Conservation (phyloP, 2,888 invertebrate species). For the Netelia inedita region DNA sequence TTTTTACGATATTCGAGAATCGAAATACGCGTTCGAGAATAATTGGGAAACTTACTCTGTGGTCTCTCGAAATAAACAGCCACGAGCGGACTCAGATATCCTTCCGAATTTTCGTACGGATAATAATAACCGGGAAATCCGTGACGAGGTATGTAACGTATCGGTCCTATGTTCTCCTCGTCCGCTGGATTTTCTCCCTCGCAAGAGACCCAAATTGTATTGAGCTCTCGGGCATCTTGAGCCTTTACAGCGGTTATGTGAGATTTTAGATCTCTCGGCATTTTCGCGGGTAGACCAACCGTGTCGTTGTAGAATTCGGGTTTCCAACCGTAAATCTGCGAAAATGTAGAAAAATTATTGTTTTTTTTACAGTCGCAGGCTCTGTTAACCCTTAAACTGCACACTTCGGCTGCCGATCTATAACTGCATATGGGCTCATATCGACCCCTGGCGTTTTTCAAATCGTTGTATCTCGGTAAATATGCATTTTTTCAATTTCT, state of each 20-base stretch:
- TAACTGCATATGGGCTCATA: no score
- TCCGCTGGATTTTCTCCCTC: slow-evolving; percentile 98
- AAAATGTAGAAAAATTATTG: slow-evolving; percentile 29
- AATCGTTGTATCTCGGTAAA: no score
- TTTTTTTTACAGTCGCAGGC: not conserved
- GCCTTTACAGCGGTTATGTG: slow-evolving; percentile 88
- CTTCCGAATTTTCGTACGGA: slow-evolving; percentile 94
- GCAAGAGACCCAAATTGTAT: slow-evolving; percentile 97
- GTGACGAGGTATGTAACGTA: slow-evolving; percentile 92
- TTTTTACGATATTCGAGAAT: not conserved
- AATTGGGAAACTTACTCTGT: slow-evolving; percentile 88
- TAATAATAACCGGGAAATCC: slow-evolving; percentile 96
- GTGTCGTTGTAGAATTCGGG: slow-evolving; percentile 93
- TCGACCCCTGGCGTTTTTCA: no score
- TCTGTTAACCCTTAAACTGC: no score
- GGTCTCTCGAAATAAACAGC: slow-evolving; percentile 95
- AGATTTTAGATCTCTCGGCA: slow-evolving; percentile 91
- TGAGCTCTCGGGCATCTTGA: slow-evolving; percentile 87
- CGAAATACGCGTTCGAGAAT: not conserved
- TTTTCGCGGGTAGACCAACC: slow-evolving; percentile 88
- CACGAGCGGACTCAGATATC: slow-evolving; percentile 95
- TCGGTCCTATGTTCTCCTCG: slow-evolving; percentile 95
- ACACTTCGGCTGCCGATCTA: no score
- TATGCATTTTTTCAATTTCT: no score
- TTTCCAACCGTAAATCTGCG: slow-evolving; percentile 94